Evolutionary conservation across 1,140 invertebrate genomes (phyloP).

Genomic region (Pogonognathellus flavescens): DNA sequence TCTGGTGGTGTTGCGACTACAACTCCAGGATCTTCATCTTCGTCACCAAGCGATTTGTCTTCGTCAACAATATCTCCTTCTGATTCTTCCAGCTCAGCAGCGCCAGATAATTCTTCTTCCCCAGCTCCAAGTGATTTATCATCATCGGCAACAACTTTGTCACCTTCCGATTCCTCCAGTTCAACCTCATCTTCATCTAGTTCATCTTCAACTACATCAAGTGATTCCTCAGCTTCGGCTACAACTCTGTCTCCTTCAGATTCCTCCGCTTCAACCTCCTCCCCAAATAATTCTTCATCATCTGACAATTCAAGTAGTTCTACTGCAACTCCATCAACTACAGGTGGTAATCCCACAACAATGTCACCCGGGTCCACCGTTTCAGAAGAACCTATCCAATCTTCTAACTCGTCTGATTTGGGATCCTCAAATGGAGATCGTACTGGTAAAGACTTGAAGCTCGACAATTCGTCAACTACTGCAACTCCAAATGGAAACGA

Average conservation of each 20-base stretch:
- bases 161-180: neutral
- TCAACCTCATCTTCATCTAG: constrained; percentile 17
- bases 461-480: constrained; percentile 1
- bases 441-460: neutral
- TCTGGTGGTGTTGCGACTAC: neutral
- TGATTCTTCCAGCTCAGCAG: neutral
- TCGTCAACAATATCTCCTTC: neutral
- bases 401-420: neutral
- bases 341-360: neutral
- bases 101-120: neutral
- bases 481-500: no score
- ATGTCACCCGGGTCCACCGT: neutral
- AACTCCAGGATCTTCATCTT: neutral
- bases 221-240: neutral
- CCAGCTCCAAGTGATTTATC: no score
- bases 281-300: neutral
- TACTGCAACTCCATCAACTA: neutral
- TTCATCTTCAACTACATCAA: constrained; percentile 13
- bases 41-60: neutral
- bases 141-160: no score
- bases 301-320: neutral
- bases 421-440: neutral
- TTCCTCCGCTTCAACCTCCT: neutral
- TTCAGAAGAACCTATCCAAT: neutral
- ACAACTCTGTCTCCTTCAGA: neutral